A percentile compares a stretch with the other conserved stretches of the same genome.
Evolutionary conservation across 2,888 invertebrate genomes (phyloP).

Genomic region (Podabrus alpinus): DNA sequence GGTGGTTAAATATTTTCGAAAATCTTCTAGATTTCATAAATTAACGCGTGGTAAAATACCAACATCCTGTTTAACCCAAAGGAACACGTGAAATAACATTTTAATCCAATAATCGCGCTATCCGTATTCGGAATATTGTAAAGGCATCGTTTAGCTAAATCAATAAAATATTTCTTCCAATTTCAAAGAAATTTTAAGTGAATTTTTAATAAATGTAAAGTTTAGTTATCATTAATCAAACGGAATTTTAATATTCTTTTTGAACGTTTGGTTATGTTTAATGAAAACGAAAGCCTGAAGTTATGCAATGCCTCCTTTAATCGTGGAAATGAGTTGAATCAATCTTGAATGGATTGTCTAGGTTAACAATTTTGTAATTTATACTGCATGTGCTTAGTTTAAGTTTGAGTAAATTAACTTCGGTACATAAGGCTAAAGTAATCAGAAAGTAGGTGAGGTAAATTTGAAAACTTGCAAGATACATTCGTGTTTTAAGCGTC

Average conservation of each 20-base stretch:
- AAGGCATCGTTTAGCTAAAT: not conserved
- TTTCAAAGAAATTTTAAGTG: not conserved
- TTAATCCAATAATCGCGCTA: not conserved
- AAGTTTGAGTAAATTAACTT: not conserved
- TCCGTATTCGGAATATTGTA: not conserved
- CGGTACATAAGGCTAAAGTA: not conserved
- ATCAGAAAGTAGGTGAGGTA: not conserved
- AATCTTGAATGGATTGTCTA: not conserved
- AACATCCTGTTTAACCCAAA: not conserved
- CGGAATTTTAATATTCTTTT: not conserved
- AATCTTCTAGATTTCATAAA: not conserved
- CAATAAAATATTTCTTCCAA: not conserved
- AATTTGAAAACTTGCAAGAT: not conserved
- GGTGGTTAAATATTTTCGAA: not conserved
- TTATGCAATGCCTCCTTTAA: not conserved
- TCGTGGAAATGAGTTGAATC: not conserved
- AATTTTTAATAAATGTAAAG: not conserved
- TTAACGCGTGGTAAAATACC: not conserved
- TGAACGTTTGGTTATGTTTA: not conserved
- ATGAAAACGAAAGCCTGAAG: not conserved
- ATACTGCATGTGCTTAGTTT: not conserved
- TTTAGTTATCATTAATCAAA: not conserved
- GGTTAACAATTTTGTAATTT: not conserved
- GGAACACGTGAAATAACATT: not conserved
- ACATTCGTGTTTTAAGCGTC: not conserved